Evolutionary conservation across 1,140 invertebrate genomes (phyloP).

Genomic region (Panonychus citri): DNA sequence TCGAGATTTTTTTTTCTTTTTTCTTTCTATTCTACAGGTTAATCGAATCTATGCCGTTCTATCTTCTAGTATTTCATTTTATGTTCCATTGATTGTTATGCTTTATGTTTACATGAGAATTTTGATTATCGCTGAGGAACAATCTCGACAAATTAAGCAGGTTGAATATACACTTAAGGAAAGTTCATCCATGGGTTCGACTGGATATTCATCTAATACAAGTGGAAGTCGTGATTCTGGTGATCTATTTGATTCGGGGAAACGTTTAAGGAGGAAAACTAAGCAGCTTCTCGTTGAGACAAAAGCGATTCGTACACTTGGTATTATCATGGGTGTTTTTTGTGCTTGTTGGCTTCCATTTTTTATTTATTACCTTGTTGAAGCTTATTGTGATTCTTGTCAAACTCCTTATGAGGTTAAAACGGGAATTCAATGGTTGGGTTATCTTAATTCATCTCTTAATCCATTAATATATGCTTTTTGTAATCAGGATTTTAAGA

Average conservation of each 20-base stretch:
- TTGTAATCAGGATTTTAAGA: constrained; percentile 68
- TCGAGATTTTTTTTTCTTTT: too few relatives aligned
- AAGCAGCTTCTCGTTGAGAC: constrained; percentile 17
- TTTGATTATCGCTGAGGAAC: constrained; percentile 28
- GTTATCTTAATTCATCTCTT: constrained; percentile 66
- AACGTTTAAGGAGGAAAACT: constrained; percentile 15
- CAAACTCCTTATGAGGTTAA: constrained; percentile 25
- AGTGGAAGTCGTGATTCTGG: background rate
- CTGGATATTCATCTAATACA: background rate
- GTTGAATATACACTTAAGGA: constrained; percentile 10
- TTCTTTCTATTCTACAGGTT: constrained; percentile 29
- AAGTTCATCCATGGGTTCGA: background rate
- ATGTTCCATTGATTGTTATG: constrained; percentile 68
- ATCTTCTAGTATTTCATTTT: constrained; percentile 62
- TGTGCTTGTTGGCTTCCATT: constrained; percentile 91
- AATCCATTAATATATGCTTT: constrained; percentile 87
- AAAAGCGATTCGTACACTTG: constrained; percentile 82
- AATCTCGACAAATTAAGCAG: constrained; percentile 18
- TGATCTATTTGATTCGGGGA: constrained; percentile 4
- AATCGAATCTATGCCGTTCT: constrained; percentile 45
- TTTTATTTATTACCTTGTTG: constrained; percentile 65
- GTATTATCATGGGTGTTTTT: constrained; percentile 81
- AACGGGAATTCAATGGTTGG: constrained; percentile 54
- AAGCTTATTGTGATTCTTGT: constrained; percentile 42
- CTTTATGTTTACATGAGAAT: constrained; percentile 72